A percentile compares a stretch with the other conserved stretches of the same genome.
phyloP scores from a whole-genome alignment of 2,888 invertebrate species.

The Deilephila elpenor region DNA sequence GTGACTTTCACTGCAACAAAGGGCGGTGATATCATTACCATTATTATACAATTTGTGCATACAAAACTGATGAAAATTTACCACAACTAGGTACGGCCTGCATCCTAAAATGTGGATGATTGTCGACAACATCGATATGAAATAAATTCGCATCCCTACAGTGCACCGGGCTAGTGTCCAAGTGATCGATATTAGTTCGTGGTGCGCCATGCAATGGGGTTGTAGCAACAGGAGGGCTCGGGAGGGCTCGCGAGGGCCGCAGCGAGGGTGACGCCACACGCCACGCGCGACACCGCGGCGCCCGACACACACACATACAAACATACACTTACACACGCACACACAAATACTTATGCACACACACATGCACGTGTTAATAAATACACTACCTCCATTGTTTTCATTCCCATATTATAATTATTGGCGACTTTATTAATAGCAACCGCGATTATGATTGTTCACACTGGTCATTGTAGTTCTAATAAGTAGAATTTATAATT shows the following conservation, averaged over 20 bases:
- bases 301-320: constrained; percentile 59
- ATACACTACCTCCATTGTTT: constrained; percentile 53
- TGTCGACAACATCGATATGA: constrained; percentile 31
- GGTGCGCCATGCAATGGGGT: constrained; percentile 51
- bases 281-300: constrained; percentile 56
- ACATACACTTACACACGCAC: constrained; percentile 35
- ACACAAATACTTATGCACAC: constrained; percentile 34
- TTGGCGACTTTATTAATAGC: constrained; percentile 11
- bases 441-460: neutral
- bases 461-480: neutral
- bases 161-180: constrained; percentile 61
- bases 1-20: neutral
- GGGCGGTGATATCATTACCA: neutral
- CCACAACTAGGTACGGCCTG: neutral
- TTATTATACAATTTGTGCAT: too few species aligned
- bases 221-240: constrained; percentile 53
- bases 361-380: constrained; percentile 53
- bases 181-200: constrained; percentile 69
- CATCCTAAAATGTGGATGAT: neutral
- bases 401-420: constrained; percentile 18
- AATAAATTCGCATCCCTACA: constrained; percentile 41
- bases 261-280: constrained; percentile 41
- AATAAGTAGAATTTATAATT: neutral
- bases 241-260: constrained; percentile 48
- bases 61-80: too few species aligned